Evolutionary conservation across 2,113 vertebrate species (phyloP), one percentile per base, ranked within the genome.

Genomic region (Electrona antarctica): DNA sequence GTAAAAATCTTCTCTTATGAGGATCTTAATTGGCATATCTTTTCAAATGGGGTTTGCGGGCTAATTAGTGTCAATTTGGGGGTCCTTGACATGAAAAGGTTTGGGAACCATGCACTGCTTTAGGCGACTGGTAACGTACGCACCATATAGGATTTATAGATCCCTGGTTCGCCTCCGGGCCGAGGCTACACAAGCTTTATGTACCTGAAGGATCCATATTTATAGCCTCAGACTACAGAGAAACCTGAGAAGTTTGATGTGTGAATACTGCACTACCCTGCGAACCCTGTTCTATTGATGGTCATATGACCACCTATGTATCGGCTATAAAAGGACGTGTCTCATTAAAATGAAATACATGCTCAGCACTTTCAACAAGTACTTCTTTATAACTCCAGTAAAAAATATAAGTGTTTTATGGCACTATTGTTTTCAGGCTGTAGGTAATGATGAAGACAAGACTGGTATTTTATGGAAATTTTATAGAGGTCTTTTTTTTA

Each of bases 341-440:
- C 86, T 41, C 88, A 91, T 91, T 91, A 88, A 90, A 91, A 76
- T 83, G 60, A 85, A 87, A 90, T 79, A 88, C 73, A 83, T 66
- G 76, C 76, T 81, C 79, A 88, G 83, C 76, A 81, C 59, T 80
- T 41, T 71, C 80, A 69, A 71, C 87, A 85, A 67, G 74, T 74
- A 75, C 64, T 86, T 50, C 62, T 93, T 92, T 92, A 93, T 73
- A 82, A 84, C 86, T 87, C 85, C 77, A 81, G 90, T 92, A 92
- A 92, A 91, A 74, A 83, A 88, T 85, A 81, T 77, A 90, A 89
- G 80, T 78, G 82, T 90, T 93, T 93, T 92, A 94, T 85, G 65
- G 92, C 88, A 33, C 90, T 89, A 92, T 88, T 92, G 90, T 92
- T 93, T 92, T 90, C 85, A 90, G 80, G 70, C 68, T 52, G 69